A percentile compares a stretch with the other conserved stretches of the same genome.
Evolutionary conservation across 64 coral and sea anemone species (phyloP).

Genomic region (Montipora cactus): DNA sequence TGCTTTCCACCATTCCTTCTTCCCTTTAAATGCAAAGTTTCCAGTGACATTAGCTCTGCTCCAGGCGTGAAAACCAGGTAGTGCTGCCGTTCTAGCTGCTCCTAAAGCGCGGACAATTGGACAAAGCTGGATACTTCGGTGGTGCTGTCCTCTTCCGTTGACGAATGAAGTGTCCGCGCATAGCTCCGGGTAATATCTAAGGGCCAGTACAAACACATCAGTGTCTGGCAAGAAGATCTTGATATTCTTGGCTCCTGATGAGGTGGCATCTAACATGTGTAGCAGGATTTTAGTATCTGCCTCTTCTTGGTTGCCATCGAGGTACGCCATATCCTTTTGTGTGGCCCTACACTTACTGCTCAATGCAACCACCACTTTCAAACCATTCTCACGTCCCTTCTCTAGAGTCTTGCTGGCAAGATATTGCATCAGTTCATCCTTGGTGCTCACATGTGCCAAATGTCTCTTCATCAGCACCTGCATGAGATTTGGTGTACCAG

Average conservation of each 20-base stretch:
- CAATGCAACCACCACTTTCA: not conserved
- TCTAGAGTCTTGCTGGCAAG: slow-evolving; percentile 1
- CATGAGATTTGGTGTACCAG: not conserved
- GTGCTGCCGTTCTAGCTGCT: slow-evolving; percentile 51
- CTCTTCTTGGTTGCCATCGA: slow-evolving; percentile 34
- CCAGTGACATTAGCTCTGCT: slow-evolving; percentile 59
- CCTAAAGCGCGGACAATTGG: slow-evolving; percentile 19
- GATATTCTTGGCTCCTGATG: not conserved
- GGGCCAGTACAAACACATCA: slow-evolving; percentile 35
- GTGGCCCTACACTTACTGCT: slow-evolving; percentile 22
- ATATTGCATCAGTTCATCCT: slow-evolving; percentile 5
- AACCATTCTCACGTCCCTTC: not conserved
- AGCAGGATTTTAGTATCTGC: slow-evolving; percentile 8
- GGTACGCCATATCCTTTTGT: slow-evolving; percentile 13
- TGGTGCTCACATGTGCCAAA: slow-evolving; percentile 15
- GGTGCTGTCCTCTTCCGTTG: slow-evolving; percentile 1
- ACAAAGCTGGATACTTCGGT: slow-evolving; percentile 23
- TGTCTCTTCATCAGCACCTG: slow-evolving; percentile 1
- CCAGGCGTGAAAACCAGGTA: slow-evolving; percentile 30
- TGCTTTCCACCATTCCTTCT: slow-evolving; percentile 30
- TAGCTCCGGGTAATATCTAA: not conserved
- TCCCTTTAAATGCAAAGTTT: slow-evolving; percentile 41
- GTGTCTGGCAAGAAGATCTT: slow-evolving; percentile 30
- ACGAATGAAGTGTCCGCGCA: slow-evolving; percentile 38
- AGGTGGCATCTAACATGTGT: not conserved